Percentiles rank a stretch among this genome's conserved stretches.
Evolutionary conservation across 2,888 invertebrate species (phyloP).

Genomic region (Torymus tubicola): DNA sequence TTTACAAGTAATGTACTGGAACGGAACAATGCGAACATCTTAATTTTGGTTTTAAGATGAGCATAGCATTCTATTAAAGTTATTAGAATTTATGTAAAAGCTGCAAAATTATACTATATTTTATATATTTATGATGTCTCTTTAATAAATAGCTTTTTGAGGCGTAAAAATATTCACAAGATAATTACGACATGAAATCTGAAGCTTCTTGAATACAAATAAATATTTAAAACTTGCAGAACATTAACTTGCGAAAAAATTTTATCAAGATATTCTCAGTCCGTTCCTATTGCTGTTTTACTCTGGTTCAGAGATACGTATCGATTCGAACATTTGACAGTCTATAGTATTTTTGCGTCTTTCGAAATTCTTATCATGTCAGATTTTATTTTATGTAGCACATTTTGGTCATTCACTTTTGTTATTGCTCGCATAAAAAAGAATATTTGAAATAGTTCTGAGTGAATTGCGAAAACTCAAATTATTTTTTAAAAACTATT

Average conservation of each 20-base stretch:
- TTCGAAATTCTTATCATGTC: neutral
- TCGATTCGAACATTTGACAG: constrained; percentile 36
- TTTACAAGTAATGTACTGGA: constrained; percentile 54
- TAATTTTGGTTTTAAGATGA: constrained; percentile 52
- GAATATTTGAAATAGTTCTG: too few relatives aligned
- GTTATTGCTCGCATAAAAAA: too few relatives aligned
- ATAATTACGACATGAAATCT: constrained; percentile 21
- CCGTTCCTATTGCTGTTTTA: constrained; percentile 48
- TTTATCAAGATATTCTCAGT: constrained; percentile 51
- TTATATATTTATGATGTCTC: constrained; percentile 23
- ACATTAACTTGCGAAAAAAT: neutral
- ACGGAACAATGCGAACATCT: constrained; percentile 55
- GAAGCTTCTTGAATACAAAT: constrained; percentile 11
- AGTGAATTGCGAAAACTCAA: too few relatives aligned
- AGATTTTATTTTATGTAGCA: neutral
- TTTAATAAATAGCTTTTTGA: constrained; percentile 28
- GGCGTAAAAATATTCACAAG: constrained; percentile 41
- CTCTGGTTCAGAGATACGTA: neutral
- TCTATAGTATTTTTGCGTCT: neutral
- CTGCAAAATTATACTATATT: constrained; percentile 47
- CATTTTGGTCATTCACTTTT: neutral
- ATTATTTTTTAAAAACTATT: too few relatives aligned
- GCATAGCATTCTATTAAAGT: constrained; percentile 35
- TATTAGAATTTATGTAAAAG: constrained; percentile 37
- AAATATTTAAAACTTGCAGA: constrained; percentile 1